A percentile compares a stretch with the other conserved stretches of the same genome.
phyloP scores from a whole-genome alignment of 2,113 vertebrate species.

The Lontra canadensis region DNA sequence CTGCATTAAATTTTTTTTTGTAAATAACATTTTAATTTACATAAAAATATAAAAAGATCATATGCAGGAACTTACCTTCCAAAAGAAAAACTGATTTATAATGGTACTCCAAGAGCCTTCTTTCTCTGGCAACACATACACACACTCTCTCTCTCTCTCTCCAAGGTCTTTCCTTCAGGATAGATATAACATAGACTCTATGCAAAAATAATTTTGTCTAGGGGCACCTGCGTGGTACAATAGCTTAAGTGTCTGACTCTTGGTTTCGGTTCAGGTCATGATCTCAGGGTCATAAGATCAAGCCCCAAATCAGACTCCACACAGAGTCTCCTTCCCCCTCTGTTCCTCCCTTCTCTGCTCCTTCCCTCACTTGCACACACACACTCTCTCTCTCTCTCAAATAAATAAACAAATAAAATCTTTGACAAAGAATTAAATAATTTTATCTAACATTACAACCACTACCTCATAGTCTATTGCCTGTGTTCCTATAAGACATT shows the following conservation, averaged over 20 bases:
- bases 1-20: background rate
- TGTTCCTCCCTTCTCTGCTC: background rate
- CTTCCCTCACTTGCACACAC: background rate
- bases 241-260: background rate
- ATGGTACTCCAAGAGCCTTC: background rate
- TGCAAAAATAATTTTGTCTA: background rate
- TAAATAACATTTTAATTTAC: background rate
- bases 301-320: background rate
- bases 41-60: slow-evolving; percentile 4
- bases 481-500: background rate
- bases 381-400: background rate
- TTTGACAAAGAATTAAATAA: background rate
- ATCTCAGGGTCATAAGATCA: background rate
- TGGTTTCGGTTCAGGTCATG: background rate
- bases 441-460: background rate
- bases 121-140: background rate
- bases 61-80: background rate
- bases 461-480: background rate
- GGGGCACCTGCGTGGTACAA: background rate
- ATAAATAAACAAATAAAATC: background rate
- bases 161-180: background rate
- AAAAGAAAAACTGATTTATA: background rate
- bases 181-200: background rate
- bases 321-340: background rate
- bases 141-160: background rate